Percentiles rank a stretch among this genome's conserved stretches.
These are phyloP conservation scores for Vanessa tameamea DNA, from an alignment of 1,140 invertebrate genomes.

Conservation along the genomic window DNA sequence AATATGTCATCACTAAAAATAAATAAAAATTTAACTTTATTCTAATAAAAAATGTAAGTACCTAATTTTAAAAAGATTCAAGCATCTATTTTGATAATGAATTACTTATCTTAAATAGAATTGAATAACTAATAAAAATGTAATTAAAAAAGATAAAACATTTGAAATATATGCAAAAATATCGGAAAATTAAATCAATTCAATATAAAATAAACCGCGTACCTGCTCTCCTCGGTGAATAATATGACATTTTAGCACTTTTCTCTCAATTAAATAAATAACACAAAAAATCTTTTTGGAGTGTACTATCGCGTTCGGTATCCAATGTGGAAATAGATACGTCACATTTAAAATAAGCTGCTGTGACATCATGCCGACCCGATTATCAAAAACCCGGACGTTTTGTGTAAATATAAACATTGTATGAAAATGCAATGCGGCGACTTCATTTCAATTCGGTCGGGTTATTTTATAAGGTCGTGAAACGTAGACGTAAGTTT, in stretches of 20 bases:
- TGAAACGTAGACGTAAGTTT: conserved; percentile 20
- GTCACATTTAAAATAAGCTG: conserved; percentile 74
- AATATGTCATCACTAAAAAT: background rate
- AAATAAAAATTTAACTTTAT: background rate
- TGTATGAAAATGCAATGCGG: background rate
- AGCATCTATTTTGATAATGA: no score
- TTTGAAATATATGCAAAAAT: background rate
- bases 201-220: conserved; percentile 51
- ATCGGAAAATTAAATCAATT: background rate
- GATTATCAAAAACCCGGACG: conserved; percentile 53
- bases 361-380: conserved; percentile 74
- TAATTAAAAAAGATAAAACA: background rate
- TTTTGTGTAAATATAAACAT: conserved; percentile 54
- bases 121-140: background rate
- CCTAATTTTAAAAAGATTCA: no score
- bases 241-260: conserved; percentile 57
- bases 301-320: conserved; percentile 41
- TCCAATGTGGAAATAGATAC: conserved; percentile 64
- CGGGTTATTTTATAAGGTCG: conserved; percentile 56
- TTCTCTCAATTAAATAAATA: conserved; percentile 25
- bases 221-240: conserved; percentile 58
- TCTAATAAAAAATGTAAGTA: no score
- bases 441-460: conserved; percentile 43
- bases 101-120: no score
- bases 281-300: conserved; percentile 14